phyloP scores from a whole-genome alignment of 2,113 vertebrate species.

The Myiozetetes cayanensis region DNA sequence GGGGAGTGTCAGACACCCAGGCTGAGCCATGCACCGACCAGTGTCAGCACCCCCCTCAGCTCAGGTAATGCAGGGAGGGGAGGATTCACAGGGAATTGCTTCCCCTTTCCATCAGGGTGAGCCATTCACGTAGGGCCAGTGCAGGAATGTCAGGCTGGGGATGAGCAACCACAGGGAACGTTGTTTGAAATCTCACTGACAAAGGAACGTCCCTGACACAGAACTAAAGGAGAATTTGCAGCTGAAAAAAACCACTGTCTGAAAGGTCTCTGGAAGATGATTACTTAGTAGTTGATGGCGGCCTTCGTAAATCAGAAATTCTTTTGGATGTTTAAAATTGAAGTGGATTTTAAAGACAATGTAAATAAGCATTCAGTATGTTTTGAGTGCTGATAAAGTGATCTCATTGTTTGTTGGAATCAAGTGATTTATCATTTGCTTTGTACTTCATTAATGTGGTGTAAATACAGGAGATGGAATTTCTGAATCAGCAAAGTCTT shows the following conservation, averaged over 20 bases:
- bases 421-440: not conserved
- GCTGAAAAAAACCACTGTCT: not conserved
- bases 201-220: not conserved
- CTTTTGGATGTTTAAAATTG: not conserved
- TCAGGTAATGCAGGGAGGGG: conserved; percentile 61
- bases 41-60: conserved; percentile 71
- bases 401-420: not conserved
- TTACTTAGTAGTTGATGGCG: not conserved
- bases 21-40: conserved; percentile 30
- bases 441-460: not conserved
- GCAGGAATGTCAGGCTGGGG: not conserved
- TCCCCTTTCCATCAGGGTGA: not conserved
- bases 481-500: not conserved
- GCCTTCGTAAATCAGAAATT: not conserved
- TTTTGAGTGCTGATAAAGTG: not conserved
- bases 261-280: not conserved
- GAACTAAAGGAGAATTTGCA: not conserved
- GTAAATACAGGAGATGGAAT: not conserved
- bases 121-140: accelerated
- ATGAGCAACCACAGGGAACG: not conserved
- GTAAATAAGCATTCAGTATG: not conserved
- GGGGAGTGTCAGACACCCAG: conserved; percentile 22
- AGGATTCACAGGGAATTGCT: not conserved
- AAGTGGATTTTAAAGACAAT: not conserved
- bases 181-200: not conserved